Conservation (phyloP, 2,113 vertebrate species). For the Lophura nycthemera region DNA sequence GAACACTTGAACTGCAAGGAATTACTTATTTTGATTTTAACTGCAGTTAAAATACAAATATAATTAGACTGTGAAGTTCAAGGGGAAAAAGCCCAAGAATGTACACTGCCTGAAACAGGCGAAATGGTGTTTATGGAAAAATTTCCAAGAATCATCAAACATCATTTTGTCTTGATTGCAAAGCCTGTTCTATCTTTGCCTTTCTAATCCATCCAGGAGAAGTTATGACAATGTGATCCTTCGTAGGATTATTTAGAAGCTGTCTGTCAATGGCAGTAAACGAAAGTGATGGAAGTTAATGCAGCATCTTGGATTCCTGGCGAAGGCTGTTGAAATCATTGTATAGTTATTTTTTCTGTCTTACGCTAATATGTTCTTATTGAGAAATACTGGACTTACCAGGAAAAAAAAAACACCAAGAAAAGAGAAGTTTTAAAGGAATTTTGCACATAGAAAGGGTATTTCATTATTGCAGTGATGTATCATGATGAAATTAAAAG, state of each 20-base stretch:
- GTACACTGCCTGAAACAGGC: neutral
- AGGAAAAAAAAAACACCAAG: neutral
- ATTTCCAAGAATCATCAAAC: neutral
- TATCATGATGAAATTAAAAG: neutral
- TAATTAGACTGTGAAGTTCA: neutral
- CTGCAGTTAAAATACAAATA: neutral
- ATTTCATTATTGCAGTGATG: neutral
- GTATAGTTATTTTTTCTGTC: neutral
- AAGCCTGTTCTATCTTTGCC: neutral
- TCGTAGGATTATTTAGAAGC: neutral
- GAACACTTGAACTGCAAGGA: neutral
- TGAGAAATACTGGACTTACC: neutral
- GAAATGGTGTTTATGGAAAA: neutral
- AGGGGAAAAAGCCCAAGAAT: neutral
- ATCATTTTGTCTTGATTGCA: neutral
- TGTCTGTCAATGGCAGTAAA: neutral
- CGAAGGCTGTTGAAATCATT: neutral
- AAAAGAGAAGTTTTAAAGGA: neutral
- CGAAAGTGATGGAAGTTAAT: neutral
- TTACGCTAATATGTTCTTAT: neutral
- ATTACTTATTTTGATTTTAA: neutral
- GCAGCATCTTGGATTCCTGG: neutral
- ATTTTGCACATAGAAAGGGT: neutral
- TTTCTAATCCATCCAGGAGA: neutral
- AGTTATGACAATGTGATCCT: neutral